These are phyloP conservation scores for Remorina albescens DNA, from an alignment of 2,797 vertebrate genomes.

Conservation along the genomic window DNA sequence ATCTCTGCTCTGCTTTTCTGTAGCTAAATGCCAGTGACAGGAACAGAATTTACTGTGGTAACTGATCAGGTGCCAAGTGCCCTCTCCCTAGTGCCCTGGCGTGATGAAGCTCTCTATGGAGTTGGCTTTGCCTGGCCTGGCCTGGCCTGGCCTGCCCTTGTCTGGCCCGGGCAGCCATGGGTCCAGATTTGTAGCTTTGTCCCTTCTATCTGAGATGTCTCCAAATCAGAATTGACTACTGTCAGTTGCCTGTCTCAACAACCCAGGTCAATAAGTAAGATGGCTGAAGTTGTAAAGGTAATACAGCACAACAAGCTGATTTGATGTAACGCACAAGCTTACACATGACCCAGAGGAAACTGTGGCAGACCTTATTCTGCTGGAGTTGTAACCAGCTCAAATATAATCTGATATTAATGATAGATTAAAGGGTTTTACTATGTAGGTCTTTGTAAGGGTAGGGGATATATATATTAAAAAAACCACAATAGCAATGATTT, in stretches of 20 bases:
- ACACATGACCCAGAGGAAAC: slow-evolving; percentile 19
- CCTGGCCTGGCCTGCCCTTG: slow-evolving; percentile 63
- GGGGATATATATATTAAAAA: slow-evolving; percentile 36
- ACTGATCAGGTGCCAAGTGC: slow-evolving; percentile 78
- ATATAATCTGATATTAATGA: slow-evolving; percentile 35
- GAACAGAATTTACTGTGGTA: slow-evolving; percentile 78
- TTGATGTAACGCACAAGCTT: slow-evolving; percentile 24
- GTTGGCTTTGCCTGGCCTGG: slow-evolving; percentile 63
- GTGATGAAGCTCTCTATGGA: slow-evolving; percentile 64
- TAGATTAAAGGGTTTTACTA: slow-evolving; percentile 35
- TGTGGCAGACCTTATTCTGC: slow-evolving; percentile 8
- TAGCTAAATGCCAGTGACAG: slow-evolving; percentile 76
- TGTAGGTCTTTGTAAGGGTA: slow-evolving; percentile 41
- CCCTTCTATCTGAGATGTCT: slow-evolving; percentile 64
- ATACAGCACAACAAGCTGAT: slow-evolving; percentile 46
- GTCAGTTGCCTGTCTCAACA: slow-evolving; percentile 41
- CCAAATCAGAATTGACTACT: slow-evolving; percentile 54
- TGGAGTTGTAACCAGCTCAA: slow-evolving; percentile 16
- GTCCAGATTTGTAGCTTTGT: slow-evolving; percentile 63
- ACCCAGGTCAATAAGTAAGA: slow-evolving; percentile 32
- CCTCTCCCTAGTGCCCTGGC: slow-evolving; percentile 68
- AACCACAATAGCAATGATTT: slow-evolving; percentile 42
- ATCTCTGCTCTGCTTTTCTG: slow-evolving; percentile 73
- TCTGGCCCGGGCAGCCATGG: slow-evolving; percentile 53
- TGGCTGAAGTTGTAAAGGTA: slow-evolving; percentile 20